Conservation (phyloP, 2,888 invertebrate genomes). For the Megalurothrips usitatus region DNA sequence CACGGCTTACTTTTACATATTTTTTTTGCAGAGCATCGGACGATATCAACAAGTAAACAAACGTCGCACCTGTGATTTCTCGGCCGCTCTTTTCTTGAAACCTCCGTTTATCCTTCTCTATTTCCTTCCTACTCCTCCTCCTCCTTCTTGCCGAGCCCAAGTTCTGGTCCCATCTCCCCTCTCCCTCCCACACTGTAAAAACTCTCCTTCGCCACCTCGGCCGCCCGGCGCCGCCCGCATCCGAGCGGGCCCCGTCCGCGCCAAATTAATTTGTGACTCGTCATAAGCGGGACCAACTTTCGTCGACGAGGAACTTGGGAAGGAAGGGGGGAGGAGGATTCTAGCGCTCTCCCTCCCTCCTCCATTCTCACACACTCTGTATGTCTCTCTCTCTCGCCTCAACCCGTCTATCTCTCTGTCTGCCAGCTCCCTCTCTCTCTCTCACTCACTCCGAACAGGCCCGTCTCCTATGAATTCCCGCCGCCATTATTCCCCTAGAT, state of each 20-base stretch:
- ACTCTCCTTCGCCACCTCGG: background rate
- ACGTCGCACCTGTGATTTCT: too few relatives aligned
- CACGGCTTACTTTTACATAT: too few relatives aligned
- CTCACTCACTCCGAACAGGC: background rate
- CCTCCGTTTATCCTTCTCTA: too few relatives aligned
- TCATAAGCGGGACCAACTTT: slow-evolving; percentile 14
- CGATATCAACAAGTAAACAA: too few relatives aligned
- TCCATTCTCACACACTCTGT: background rate
- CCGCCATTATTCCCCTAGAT: background rate
- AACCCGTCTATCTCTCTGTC: background rate
- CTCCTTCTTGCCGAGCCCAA: too few relatives aligned
- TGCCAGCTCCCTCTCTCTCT: background rate
- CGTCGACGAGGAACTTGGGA: background rate
- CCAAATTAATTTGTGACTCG: slow-evolving; percentile 26
- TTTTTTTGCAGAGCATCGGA: too few relatives aligned
- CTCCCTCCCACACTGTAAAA: too few relatives aligned
- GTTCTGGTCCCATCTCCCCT: too few relatives aligned
- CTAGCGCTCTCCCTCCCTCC: background rate
- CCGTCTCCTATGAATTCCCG: background rate
- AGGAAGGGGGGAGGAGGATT: background rate
- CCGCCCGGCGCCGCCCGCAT: background rate
- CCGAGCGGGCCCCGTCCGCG: background rate
- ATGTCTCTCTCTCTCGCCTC: background rate
- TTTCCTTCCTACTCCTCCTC: too few relatives aligned
- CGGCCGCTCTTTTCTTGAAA: too few relatives aligned